A percentile compares a stretch with the other conserved stretches of the same genome.
phyloP scores from a whole-genome alignment of 92 coral and sea anemone species.

The Phenganax marumi region DNA sequence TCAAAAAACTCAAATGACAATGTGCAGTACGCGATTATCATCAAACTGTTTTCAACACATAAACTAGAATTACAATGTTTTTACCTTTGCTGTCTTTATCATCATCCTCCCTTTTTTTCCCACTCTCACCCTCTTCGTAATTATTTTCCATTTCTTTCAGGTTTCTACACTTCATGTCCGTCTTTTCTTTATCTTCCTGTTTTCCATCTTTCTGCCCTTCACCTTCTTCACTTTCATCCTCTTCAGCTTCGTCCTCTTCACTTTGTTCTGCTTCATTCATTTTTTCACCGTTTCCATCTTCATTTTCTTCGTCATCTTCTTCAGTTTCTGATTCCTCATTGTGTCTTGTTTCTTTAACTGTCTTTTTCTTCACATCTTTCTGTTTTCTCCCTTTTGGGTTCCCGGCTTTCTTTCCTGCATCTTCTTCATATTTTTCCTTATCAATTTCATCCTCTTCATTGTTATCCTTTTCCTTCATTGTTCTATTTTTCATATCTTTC shows the following conservation, averaged over 20 bases:
- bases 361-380: too few species aligned
- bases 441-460: too few species aligned
- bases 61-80: background rate
- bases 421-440: too few species aligned
- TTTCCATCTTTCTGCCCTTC: conserved; percentile 53
- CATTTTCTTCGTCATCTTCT: conserved; percentile 15
- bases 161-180: conserved; percentile 36
- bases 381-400: too few species aligned
- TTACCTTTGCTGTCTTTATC: conserved; percentile 10
- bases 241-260: conserved; percentile 23
- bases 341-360: too few species aligned
- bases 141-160: conserved; percentile 10
- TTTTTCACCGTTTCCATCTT: conserved; percentile 33
- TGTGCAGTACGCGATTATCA: conserved; percentile 5
- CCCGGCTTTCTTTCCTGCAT: too few species aligned
- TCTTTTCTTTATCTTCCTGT: conserved; percentile 21
- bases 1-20: background rate
- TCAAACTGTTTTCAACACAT: conserved; percentile 1
- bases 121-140: conserved; percentile 2
- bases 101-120: conserved; percentile 16
- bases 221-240: conserved; percentile 44
- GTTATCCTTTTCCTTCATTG: too few species aligned
- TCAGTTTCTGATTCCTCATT: background rate
- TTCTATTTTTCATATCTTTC: too few species aligned
- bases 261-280: conserved; percentile 42